phyloP scores from a whole-genome alignment of 2,797 vertebrate genomes.

The Microcaecilia unicolor region DNA sequence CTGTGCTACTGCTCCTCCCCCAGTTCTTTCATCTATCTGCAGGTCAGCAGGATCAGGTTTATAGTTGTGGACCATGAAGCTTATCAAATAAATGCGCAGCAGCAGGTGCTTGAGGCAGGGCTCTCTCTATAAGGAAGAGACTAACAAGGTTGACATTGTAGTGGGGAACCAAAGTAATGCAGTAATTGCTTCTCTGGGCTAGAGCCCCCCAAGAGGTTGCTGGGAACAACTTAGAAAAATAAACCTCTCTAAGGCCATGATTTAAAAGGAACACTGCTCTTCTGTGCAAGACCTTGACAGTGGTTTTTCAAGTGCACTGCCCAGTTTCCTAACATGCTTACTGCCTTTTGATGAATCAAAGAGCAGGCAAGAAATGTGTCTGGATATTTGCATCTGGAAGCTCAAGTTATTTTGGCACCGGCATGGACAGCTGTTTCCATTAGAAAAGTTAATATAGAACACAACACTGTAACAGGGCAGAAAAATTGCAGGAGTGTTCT shows the following conservation, averaged over 20 bases:
- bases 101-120: constrained; percentile 44
- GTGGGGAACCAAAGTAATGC: constrained; percentile 29
- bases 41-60: constrained; percentile 49
- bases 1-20: constrained; percentile 20
- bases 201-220: constrained; percentile 37
- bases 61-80: constrained; percentile 37
- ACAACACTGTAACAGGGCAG: too few relatives aligned
- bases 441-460: constrained; percentile 21
- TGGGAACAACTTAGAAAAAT: constrained; percentile 45
- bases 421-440: constrained; percentile 39
- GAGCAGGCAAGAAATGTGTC: too few relatives aligned
- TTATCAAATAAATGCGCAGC: constrained; percentile 50
- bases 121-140: constrained; percentile 30
- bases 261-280: constrained; percentile 28
- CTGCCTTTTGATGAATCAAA: too few relatives aligned
- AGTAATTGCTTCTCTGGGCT: constrained; percentile 36
- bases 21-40: constrained; percentile 40
- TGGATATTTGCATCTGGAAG: constrained; percentile 21
- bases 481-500: too few relatives aligned
- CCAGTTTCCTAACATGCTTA: not conserved
- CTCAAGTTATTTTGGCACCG: constrained; percentile 34
- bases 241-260: constrained; percentile 39
- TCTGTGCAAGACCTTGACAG: constrained; percentile 20
- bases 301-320: constrained; percentile 7
- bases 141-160: constrained; percentile 42